A percentile compares a stretch with the other conserved stretches of the same genome.
phyloP scores from a whole-genome alignment of 1,140 invertebrate species.

The Tetragonula clypearis region DNA sequence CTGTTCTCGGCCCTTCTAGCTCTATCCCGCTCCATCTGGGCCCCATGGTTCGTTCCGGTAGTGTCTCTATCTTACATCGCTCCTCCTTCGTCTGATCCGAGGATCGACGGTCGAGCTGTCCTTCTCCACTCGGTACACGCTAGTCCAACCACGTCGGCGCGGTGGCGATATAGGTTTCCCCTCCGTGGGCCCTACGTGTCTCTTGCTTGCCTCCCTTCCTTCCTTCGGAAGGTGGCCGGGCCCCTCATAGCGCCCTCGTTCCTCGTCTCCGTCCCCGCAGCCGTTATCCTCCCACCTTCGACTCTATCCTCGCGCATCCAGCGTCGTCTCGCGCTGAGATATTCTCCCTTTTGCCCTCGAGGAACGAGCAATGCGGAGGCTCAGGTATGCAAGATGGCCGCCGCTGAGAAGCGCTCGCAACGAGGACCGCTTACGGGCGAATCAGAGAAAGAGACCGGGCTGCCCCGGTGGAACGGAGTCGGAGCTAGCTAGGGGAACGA shows the following conservation, averaged over 20 bases:
- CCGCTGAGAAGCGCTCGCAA: conserved; percentile 50
- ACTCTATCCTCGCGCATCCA: conserved; percentile 63
- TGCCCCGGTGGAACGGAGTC: conserved; percentile 49
- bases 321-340: conserved; percentile 76
- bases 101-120: not conserved
- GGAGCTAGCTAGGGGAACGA: conserved; percentile 35
- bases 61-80: conserved; percentile 24
- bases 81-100: not conserved
- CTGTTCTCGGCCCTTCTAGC: conserved; percentile 69
- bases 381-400: conserved; percentile 82
- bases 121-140: conserved; percentile 5
- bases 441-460: conserved; percentile 53
- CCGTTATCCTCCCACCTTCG: conserved; percentile 68
- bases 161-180: not conserved
- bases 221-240: conserved; percentile 3
- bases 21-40: conserved; percentile 71
- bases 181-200: conserved; percentile 20
- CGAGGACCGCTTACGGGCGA: conserved; percentile 50
- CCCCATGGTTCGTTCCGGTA: conserved; percentile 53
- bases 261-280: conserved; percentile 45
- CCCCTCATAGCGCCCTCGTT: conserved; percentile 36
- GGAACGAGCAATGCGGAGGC: conserved; percentile 82
- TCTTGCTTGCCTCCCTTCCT: conserved; percentile 30
- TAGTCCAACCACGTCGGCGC: not conserved
- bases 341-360: conserved; percentile 83